Conservation (phyloP, 2,888 invertebrate genomes). For the Heliconius cydno region DNA sequence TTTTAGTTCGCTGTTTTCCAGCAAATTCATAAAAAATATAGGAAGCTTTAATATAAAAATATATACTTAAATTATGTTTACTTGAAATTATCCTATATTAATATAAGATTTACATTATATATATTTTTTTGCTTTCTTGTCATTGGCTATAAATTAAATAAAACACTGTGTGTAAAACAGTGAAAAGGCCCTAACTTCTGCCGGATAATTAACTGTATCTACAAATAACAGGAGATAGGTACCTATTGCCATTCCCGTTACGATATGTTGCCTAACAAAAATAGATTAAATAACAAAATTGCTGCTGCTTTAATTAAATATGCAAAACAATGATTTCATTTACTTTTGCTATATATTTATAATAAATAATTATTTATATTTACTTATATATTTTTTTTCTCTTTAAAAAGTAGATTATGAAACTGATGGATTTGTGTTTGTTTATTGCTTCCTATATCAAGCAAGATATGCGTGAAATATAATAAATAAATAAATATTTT, state of each 20-base stretch:
- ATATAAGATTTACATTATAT: no score
- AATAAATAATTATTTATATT: neutral
- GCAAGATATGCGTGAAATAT: no score
- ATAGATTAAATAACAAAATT: conserved; percentile 76
- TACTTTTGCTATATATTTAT: neutral
- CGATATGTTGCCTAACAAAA: conserved; percentile 67
- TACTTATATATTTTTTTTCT: no score
- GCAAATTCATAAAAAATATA: neutral
- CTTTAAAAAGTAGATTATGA: no score
- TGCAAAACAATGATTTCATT: neutral
- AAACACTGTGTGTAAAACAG: conserved; percentile 41
- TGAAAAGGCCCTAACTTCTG: conserved; percentile 65
- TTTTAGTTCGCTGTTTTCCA: neutral
- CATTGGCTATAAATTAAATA: no score
- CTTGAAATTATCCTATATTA: neutral
- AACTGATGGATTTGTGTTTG: no score
- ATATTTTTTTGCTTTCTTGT: no score
- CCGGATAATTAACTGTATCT: conserved; percentile 64
- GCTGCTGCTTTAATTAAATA: conserved; percentile 45
- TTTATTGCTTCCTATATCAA: no score
- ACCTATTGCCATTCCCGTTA: no score
- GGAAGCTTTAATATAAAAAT: no score
- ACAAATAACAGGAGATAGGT: conserved; percentile 70
- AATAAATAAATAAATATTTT: neutral
- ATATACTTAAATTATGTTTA: no score